These are phyloP conservation scores for Oxytorus armatus DNA, from an alignment of 2,888 invertebrate genomes.

Conservation along the genomic window DNA sequence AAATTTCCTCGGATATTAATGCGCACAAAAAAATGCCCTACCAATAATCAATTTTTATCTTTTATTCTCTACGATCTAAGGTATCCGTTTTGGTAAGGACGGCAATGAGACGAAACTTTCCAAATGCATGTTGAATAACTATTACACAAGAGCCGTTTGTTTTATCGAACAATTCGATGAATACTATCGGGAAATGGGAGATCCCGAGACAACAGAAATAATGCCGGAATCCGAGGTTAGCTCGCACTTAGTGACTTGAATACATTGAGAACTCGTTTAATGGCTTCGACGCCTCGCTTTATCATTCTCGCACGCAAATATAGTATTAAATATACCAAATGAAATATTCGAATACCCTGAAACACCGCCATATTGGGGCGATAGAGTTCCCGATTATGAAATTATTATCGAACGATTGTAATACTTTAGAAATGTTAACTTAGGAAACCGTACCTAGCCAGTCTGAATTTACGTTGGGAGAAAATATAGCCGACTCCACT, in stretches of 20 bases:
- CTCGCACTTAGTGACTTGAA: not conserved
- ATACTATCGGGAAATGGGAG: slow-evolving; percentile 43
- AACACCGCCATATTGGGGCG: not conserved
- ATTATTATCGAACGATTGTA: not conserved
- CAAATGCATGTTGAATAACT: slow-evolving; percentile 37
- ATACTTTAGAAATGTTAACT: not conserved
- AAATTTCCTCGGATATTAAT: not conserved
- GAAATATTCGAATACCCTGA: too few relatives aligned
- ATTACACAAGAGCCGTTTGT: slow-evolving; percentile 64
- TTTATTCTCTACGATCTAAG: slow-evolving; percentile 13
- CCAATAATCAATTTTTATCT: not conserved
- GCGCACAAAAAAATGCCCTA: not conserved
- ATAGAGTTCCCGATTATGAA: not conserved
- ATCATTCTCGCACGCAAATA: too few relatives aligned
- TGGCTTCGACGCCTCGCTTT: too few relatives aligned
- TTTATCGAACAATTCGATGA: slow-evolving; percentile 61
- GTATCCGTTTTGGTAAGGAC: slow-evolving; percentile 52
- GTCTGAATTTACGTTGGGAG: slow-evolving; percentile 76
- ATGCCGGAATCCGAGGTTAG: not conserved
- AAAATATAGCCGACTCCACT: slow-evolving; percentile 95
- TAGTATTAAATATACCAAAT: too few relatives aligned
- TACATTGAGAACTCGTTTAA: too few relatives aligned
- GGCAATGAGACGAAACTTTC: slow-evolving; percentile 48
- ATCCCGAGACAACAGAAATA: not conserved
- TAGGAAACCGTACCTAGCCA: not conserved